Evolutionary conservation across 1,140 invertebrate species (phyloP), one percentile per base, ranked within the genome.

Genomic region (Sinonovacula constricta): DNA sequence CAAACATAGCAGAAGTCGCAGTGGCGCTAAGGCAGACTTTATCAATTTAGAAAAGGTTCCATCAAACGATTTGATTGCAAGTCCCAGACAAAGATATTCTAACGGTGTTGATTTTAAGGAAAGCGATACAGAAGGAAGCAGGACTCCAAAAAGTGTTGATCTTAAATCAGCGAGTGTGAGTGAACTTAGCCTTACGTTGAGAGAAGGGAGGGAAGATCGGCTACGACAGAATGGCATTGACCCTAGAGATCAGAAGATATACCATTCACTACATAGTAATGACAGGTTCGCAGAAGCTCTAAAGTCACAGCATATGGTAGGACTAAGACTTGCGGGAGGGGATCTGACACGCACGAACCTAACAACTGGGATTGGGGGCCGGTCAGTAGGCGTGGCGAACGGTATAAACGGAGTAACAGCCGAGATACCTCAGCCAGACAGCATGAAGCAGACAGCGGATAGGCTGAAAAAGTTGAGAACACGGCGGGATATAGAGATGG

Each of bases 1-100:
- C 26, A 76, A 76, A 59, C 72, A 76, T 33, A 76, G 72, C 24
- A 67, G 72, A 67, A n/a, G n/a, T n/a, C n/a, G n/a, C n/a, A n/a
- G n/a, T n/a, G n/a, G n/a, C n/a, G n/a, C n/a, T n/a, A n/a, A n/a
- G n/a, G n/a, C n/a, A n/a, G n/a, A n/a, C n/a, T n/a, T n/a, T n/a
- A n/a, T n/a, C n/a, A n/a, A n/a, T n/a, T n/a, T n/a, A n/a, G n/a
- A n/a, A n/a, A n/a, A n/a, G n/a, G n/a, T n/a, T n/a, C n/a, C n/a
- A n/a, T n/a, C n/a, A n/a, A n/a, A n/a, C n/a, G n/a, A n/a, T n/a
- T n/a, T n/a, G n/a, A n/a, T n/a, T n/a, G n/a, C n/a, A n/a, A n/a
- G n/a, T n/a, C n/a, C n/a, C n/a, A n/a, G n/a, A n/a, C n/a, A n/a
- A n/a, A n/a, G n/a, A n/a, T n/a, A n/a, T n/a, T n/a, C n/a, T n/a